phyloP scores from a whole-genome alignment of 2,888 invertebrate species.

The Callimorpha dominula region DNA sequence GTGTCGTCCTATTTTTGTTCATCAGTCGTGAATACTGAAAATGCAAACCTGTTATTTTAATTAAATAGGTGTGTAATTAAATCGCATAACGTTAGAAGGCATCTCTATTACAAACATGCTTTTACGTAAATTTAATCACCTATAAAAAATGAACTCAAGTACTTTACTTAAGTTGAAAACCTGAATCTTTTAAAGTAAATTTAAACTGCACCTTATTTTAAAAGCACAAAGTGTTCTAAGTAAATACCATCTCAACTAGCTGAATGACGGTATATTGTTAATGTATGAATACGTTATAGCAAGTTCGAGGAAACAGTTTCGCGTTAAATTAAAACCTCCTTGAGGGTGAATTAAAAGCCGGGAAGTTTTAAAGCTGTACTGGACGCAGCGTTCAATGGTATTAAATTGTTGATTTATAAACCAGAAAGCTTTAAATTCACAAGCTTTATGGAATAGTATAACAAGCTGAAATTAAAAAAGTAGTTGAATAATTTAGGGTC shows the following conservation, averaged over 20 bases:
- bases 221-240: conserved; percentile 13
- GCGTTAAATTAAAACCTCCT: conserved; percentile 79
- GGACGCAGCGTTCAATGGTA: conserved; percentile 78
- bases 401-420: conserved; percentile 81
- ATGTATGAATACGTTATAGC: conserved; percentile 77
- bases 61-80: too few relatives aligned
- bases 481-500: background rate
- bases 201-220: conserved; percentile 10
- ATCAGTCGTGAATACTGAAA: too few relatives aligned
- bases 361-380: conserved; percentile 76
- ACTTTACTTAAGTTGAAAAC: conserved; percentile 12
- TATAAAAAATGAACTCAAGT: background rate
- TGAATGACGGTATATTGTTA: conserved; percentile 69
- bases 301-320: conserved; percentile 76
- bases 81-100: too few relatives aligned
- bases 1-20: too few relatives aligned
- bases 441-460: conserved; percentile 28
- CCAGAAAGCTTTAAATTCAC: conserved; percentile 64
- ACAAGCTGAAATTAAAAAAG: background rate
- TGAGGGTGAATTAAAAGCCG: conserved; percentile 75
- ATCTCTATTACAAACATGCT: background rate
- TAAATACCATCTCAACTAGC: conserved; percentile 34
- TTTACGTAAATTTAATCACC: conserved; percentile 8
- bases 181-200: conserved; percentile 1
- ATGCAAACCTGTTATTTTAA: too few relatives aligned